Evolutionary conservation across 2,113 vertebrate genomes (phyloP), one percentile per base, ranked within the genome.

Genomic region (Glareola pratincola): DNA sequence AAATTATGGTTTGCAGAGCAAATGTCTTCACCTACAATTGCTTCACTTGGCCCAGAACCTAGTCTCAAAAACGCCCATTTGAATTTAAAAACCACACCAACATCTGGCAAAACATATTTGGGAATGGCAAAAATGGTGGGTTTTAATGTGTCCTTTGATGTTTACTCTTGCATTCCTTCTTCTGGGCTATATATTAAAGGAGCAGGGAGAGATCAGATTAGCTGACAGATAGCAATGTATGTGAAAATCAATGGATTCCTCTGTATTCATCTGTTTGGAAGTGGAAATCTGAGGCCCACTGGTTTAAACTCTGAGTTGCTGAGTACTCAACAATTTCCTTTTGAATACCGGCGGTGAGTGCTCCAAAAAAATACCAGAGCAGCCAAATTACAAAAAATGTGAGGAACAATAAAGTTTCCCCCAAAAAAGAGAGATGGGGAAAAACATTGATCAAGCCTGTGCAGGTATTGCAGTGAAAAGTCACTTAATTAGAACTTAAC

Each of bases 201-300:
- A 89, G 57, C 59, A 89, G 88, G 57, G n/a, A 85, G 37, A 96
- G 90, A 96, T 73, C 90, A 91, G 43, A 72, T 95, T 93, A 91
- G 84, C 76, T 92, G 86, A 86, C 64, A 94, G 85, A 95, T 80
- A 92, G 77, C 63, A 95, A n/a, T 37, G 26, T 64, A 30, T 94
- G 94, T 95, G 92, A 93, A 94, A 88, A 96, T 97, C 93, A 97
- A 67, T 90, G 32, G 88, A 81, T 51, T 83, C n/a, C 37, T 92
- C 26, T 94, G 66, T 94, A 87, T 82, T 96, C 85, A 50, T 92
- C 50, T 81, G 22, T 62, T 78, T 92, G 62, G 78, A 87, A 92
- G 91, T 62, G 47, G 80, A 95, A 94, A 93, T 88, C 67, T 90
- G 75, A 75, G 67, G 92, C 92, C 75, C 60, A 69, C 39, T 73